Conservation (phyloP, 2,113 vertebrate species). For the Prunella fulvescens region DNA sequence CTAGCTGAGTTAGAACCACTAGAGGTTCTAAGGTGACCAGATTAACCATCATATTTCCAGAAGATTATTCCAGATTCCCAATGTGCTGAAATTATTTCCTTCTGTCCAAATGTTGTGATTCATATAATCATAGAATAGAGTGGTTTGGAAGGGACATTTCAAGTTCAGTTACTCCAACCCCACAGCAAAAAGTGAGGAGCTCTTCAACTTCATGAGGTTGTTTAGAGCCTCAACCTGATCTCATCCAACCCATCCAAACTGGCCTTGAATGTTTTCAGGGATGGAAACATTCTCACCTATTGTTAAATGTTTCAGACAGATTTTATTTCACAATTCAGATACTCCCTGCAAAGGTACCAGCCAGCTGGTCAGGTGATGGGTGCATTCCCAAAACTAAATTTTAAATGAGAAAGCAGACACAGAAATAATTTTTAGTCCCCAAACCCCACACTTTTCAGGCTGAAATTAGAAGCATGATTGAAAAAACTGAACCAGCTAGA, state of each 20-base stretch:
- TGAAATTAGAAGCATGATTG: background rate
- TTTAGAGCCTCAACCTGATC: background rate
- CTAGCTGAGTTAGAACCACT: background rate
- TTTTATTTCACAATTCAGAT: background rate
- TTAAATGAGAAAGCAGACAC: background rate
- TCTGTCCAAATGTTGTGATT: background rate
- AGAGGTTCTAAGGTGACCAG: background rate
- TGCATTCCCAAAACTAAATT: background rate
- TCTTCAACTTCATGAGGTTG: background rate
- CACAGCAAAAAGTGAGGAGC: background rate
- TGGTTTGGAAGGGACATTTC: background rate
- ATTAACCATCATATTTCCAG: background rate
- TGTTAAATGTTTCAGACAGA: background rate
- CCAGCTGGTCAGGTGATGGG: background rate
- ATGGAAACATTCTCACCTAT: background rate
- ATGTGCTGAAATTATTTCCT: background rate
- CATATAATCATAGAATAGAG: background rate
- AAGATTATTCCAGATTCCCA: background rate
- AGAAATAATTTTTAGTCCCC: background rate
- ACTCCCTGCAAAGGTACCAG: background rate
- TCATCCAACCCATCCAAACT: background rate
- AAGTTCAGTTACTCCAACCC: background rate
- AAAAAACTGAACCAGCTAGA: background rate
- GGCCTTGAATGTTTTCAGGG: background rate
- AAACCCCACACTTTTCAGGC: background rate